Base-by-base conservation (phyloP, 2,113 vertebrate species). In the Cacatua alba region DNA sequence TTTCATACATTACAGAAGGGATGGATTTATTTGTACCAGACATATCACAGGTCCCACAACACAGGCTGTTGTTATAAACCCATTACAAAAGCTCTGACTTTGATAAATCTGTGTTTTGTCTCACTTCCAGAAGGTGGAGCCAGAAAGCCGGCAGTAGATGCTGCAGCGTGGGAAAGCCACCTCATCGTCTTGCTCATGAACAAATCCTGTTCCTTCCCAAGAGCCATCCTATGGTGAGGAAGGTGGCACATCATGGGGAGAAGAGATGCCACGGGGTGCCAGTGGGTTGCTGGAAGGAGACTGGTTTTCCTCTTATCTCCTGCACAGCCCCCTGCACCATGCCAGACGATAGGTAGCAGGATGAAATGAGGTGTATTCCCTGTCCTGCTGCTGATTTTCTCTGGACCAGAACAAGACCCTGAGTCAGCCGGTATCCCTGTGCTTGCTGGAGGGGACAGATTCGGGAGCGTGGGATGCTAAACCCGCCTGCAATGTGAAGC, bases 111-210 rank as follows among this genome's bases (percentile, higher is more conserved):
- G 8, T n/a, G 2, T 53, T 94, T 78, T 86, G 67, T 57, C 51
- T 94, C 86, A 26, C 12, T 88, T 96, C 97, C 97, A 97, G 97
- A 93, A 97, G 97, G 95, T 97, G 97, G 97, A 95, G 96, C 95
- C 88, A 97, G 82, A 94, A 95, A 97, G 77, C 93, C 28, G 41
- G 44, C 76, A 97, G 95, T 88, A 10, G 86, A 0, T 43, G 44
- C 62, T 75, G 24, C 17, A 1, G 63, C 0, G 1, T 63, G 70
- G 24, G 78, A 93, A 96, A 91, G 29, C 8, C 26, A 4, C 51
- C 7, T 53, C 16, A 1, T 44, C 65, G 57, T 82, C 49, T 71
- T 35, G 55, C 41, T 82, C 17, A 0, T 5, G 39, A 53, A 5
- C 37, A 71, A 60, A 31, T 4, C 20, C 86, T 48, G 43, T 0